phyloP scores from a whole-genome alignment of 2,113 vertebrate genomes.

The Calidris pygmaea region DNA sequence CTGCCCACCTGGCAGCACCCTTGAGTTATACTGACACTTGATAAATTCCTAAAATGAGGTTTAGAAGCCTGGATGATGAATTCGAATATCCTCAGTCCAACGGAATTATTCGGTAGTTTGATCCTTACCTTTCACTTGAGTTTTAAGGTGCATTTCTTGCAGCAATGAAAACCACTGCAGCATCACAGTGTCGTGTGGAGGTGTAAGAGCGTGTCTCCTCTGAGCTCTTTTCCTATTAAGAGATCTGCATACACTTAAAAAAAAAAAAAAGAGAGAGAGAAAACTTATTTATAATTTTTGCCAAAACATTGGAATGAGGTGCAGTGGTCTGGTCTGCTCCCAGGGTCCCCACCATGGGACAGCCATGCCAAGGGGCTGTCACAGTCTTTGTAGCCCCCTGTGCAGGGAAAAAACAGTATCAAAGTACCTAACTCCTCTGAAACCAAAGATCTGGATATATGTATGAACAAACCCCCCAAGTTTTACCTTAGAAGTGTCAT shows the following conservation, averaged over 20 bases:
- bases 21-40: background rate
- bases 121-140: background rate
- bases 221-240: background rate
- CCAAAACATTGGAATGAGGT: too few species aligned
- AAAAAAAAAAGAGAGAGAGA: too few species aligned
- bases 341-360: background rate
- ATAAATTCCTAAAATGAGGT: background rate
- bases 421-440: background rate
- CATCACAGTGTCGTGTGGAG: rapidly evolving
- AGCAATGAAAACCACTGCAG: background rate
- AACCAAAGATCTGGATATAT: background rate
- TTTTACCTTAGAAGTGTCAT: background rate
- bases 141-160: background rate
- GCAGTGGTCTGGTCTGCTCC: background rate
- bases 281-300: background rate
- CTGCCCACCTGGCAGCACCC: background rate
- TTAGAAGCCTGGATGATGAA: background rate
- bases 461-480: background rate
- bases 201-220: rapidly evolving
- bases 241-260: background rate
- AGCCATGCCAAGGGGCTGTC: rapidly evolving
- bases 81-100: background rate
- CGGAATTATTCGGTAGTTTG: background rate
- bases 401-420: background rate
- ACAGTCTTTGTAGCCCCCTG: background rate